Evolutionary conservation across 2,797 vertebrate species (phyloP).

Genomic region (Myotis myotis): DNA sequence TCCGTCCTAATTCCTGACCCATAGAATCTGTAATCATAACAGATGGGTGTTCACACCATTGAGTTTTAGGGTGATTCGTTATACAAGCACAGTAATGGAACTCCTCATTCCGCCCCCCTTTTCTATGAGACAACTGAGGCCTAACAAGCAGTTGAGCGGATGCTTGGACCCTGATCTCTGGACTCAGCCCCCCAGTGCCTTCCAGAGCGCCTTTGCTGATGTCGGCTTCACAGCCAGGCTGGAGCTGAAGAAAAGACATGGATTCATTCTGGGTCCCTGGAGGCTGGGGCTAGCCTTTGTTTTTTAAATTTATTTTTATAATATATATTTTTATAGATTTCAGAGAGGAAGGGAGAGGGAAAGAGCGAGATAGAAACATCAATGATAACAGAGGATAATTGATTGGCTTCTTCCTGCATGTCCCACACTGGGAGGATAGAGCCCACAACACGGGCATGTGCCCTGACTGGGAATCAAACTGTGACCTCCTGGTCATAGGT

Average conservation of each 20-base stretch:
- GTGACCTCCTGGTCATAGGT: too few relatives aligned
- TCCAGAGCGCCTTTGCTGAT: too few relatives aligned
- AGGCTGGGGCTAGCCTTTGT: neutral
- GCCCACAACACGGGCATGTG: too few relatives aligned
- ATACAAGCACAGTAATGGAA: neutral
- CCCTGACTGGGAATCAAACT: too few relatives aligned
- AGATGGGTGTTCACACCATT: rapidly evolving
- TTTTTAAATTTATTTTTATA: too few relatives aligned
- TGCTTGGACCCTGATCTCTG: rapidly evolving
- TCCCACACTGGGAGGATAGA: too few relatives aligned
- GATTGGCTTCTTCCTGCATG: too few relatives aligned
- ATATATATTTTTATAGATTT: too few relatives aligned
- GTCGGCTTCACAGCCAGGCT: neutral
- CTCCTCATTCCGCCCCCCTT: too few relatives aligned
- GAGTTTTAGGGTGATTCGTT: neutral
- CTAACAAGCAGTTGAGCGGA: neutral
- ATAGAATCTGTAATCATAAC: neutral
- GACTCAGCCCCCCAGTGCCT: neutral
- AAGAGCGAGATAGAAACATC: too few relatives aligned
- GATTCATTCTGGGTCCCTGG: neutral
- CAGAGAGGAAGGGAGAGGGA: too few relatives aligned
- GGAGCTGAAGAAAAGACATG: neutral
- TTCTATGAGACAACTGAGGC: neutral
- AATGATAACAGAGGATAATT: too few relatives aligned
- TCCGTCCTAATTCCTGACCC: neutral